Base-by-base conservation (phyloP, 2,797 vertebrate species). In the Argentina silus region DNA sequence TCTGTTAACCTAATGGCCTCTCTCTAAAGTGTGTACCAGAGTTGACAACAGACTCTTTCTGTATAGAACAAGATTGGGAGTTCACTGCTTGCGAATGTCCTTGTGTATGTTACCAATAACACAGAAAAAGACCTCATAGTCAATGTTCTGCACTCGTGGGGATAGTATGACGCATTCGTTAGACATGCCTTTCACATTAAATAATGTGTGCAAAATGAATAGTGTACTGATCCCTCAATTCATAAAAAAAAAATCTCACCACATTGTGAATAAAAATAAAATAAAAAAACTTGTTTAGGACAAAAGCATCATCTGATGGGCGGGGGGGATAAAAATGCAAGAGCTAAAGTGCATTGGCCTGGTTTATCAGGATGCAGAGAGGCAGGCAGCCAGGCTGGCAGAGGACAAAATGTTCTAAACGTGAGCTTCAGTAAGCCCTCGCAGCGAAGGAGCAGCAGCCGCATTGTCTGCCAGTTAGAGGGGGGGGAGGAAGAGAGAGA, bases 331-430 rank as follows among this genome's bases (percentile, higher is more conserved):
- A n/a, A n/a, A n/a, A n/a, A n/a, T n/a, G 15, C 5, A 0, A 17
- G n/a, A 53, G 51, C 51, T 76, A 74, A 43, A 67, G 71, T 0
- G 59, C 67, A 60, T 55, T 82, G 80, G 72, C 67, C 85, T 83
- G 82, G 65, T 81, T 78, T 72, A 76, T 23, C 45, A 23, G 64
- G 21, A 6, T 48, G 75, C 64, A 66, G 74, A 79, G 77, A 63
- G 67, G 23, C 76, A 11, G 45, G 75, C 80, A 69, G 53, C 17
- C 48, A 53, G 74, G 87, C 81, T 81, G 72, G 23, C 2, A 66
- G 63, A 79, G 88, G 85, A 92, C 90, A 90, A 80, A 89, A 91
- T 90, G 88, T 92, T 90, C 88, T 85, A 70, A 57, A 85, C 67
- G 3, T 81, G 77, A 79, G 68, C 77, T 66, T 75, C 57, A 53